These are phyloP conservation scores for Uria lomvia DNA, from an alignment of 2,113 vertebrate genomes.

Conservation along the genomic window DNA sequence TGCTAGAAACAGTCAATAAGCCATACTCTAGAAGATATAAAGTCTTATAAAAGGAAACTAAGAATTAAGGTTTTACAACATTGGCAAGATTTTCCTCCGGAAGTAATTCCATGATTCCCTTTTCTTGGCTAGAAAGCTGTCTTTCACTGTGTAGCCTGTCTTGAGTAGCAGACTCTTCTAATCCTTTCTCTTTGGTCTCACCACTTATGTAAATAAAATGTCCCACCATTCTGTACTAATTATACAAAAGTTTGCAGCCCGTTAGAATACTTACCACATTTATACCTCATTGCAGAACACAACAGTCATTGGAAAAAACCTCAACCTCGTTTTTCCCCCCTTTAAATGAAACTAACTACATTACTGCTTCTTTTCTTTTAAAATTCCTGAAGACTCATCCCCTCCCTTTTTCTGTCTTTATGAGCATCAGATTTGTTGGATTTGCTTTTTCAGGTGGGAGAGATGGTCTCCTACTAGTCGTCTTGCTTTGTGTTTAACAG, in stretches of 20 bases:
- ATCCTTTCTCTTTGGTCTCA: background rate
- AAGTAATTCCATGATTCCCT: background rate
- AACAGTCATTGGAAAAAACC: background rate
- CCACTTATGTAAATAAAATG: background rate
- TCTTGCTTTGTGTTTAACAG: rapidly evolving
- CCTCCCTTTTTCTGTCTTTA: background rate
- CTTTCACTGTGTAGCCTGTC: background rate
- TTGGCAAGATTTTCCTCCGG: background rate
- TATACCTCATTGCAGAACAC: background rate
- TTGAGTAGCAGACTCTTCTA: background rate
- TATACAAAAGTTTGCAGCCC: background rate
- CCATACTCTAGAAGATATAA: background rate
- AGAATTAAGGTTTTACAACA: background rate
- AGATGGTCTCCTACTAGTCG: background rate
- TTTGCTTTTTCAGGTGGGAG: background rate
- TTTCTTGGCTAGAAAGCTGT: background rate
- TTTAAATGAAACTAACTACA: background rate
- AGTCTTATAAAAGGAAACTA: background rate
- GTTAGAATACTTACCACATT: background rate
- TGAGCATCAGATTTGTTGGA: background rate
- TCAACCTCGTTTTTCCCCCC: background rate
- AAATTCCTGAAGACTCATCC: background rate
- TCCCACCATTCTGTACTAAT: background rate
- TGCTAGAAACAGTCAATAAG: background rate
- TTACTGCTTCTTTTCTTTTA: background rate